These are phyloP conservation scores for Thalassophryne amazonica DNA, from an alignment of 2,797 vertebrate species.

Conservation along the genomic window DNA sequence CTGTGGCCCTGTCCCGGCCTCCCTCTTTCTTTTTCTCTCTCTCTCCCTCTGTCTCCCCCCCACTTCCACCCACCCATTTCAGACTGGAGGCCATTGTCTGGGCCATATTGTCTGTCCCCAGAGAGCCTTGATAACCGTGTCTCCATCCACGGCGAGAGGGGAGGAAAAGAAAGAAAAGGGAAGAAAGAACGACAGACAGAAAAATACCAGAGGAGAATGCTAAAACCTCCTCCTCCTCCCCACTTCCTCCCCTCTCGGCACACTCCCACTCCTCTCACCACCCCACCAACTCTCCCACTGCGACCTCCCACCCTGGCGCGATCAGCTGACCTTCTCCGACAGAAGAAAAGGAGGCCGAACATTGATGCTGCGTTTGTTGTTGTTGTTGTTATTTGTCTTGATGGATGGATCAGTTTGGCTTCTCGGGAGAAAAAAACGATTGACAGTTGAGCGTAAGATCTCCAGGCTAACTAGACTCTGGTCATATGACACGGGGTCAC, in stretches of 20 bases:
- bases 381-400: conserved; percentile 53
- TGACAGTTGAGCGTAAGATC: no score
- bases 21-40: conserved; percentile 30
- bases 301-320: conserved; percentile 50
- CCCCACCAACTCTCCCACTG: conserved; percentile 36
- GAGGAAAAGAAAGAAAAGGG: conserved; percentile 42
- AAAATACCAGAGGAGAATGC: conserved; percentile 78
- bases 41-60: conserved; percentile 7
- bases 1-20: conserved; percentile 65
- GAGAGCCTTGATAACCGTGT: conserved; percentile 83
- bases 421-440: no score
- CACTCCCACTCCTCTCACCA: conserved; percentile 21
- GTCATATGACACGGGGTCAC: conserved; percentile 71
- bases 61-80: conserved; percentile 41
- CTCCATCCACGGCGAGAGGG: conserved; percentile 70
- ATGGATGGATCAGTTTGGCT: background rate
- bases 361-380: conserved; percentile 20
- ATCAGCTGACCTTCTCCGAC: conserved; percentile 71
- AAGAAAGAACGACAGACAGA: conserved; percentile 63
- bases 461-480: conserved; percentile 50
- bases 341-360: conserved; percentile 3
- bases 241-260: conserved; percentile 33
- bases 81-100: conserved; percentile 73
- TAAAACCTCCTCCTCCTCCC: conserved; percentile 37
- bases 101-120: conserved; percentile 70